A percentile compares a stretch with the other conserved stretches of the same genome.
phyloP scores from a whole-genome alignment of 1,140 invertebrate species.

The Drosophila kanapiae region DNA sequence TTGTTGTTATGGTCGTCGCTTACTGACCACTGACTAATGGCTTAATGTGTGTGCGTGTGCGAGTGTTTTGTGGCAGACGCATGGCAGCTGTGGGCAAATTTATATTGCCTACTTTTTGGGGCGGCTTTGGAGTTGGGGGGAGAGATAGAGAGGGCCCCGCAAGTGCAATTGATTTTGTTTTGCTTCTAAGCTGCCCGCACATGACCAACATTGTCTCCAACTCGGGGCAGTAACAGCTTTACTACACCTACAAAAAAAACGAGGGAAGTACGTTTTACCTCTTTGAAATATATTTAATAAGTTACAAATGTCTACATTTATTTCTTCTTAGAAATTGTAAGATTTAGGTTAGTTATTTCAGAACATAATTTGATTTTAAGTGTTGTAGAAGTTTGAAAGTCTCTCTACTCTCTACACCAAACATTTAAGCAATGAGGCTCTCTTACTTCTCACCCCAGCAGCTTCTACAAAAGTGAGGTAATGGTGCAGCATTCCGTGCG shows the following conservation, averaged over 20 bases:
- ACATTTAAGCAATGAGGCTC: no score
- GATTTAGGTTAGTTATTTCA: no score
- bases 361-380: neutral
- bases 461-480: neutral
- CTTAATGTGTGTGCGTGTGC: conserved; percentile 37
- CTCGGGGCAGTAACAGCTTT: conserved; percentile 8
- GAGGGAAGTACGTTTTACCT: neutral
- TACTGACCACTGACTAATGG: conserved; percentile 66
- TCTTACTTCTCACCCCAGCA: no score
- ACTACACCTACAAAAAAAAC: conserved; percentile 32
- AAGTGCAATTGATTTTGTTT: conserved; percentile 78
- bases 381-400: neutral
- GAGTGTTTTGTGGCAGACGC: conserved; percentile 32
- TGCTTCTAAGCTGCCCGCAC: conserved; percentile 48
- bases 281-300: neutral
- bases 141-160: neutral
- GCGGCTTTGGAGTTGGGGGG: neutral
- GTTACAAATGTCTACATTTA: neutral
- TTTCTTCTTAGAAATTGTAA: no score
- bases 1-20: conserved; percentile 27
- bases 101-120: conserved; percentile 78
- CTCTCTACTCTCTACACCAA: neutral
- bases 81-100: conserved; percentile 68
- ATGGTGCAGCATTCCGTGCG: neutral
- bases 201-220: conserved; percentile 56